A percentile compares a stretch with the other conserved stretches of the same genome.
These are phyloP conservation scores for Morbakka virulenta DNA, from an alignment of 30 jellyfish, hydroid and myxozoan species.

Conservation along the genomic window DNA sequence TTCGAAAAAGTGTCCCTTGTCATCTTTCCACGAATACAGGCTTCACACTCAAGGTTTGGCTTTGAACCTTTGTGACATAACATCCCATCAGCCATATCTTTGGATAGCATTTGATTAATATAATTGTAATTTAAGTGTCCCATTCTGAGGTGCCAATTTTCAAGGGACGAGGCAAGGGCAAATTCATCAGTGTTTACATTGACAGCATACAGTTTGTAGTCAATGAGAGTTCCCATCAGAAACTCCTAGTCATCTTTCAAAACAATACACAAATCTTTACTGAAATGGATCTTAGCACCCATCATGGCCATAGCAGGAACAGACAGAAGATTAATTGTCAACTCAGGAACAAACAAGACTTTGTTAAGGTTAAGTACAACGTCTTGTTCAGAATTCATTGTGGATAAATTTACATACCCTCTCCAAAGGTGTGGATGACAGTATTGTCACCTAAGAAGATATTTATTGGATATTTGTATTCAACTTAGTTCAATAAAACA, in stretches of 20 bases:
- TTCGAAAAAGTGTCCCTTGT: too few relatives aligned
- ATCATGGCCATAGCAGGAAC: too few relatives aligned
- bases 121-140: too few relatives aligned
- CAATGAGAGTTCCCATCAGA: conserved; percentile 12
- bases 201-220: conserved; percentile 26
- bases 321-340: conserved; percentile 26
- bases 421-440: conserved; percentile 26
- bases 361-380: too few relatives aligned
- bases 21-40: too few relatives aligned
- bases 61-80: too few relatives aligned
- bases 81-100: too few relatives aligned
- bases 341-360: conserved; percentile 34
- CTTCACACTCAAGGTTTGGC: too few relatives aligned
- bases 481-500: background rate
- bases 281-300: conserved; percentile 7
- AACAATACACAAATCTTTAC: conserved; percentile 22
- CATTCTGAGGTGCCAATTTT: too few relatives aligned
- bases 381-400: too few relatives aligned
- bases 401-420: conserved; percentile 43
- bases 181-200: conserved; percentile 18
- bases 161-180: conserved; percentile 19
- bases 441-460: conserved; percentile 37
- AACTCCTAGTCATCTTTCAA: too few relatives aligned
- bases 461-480: conserved; percentile 28
- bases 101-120: conserved; percentile 18